Evolutionary conservation across 2,797 vertebrate genomes (phyloP).

Genomic region (Xenopus petersii): DNA sequence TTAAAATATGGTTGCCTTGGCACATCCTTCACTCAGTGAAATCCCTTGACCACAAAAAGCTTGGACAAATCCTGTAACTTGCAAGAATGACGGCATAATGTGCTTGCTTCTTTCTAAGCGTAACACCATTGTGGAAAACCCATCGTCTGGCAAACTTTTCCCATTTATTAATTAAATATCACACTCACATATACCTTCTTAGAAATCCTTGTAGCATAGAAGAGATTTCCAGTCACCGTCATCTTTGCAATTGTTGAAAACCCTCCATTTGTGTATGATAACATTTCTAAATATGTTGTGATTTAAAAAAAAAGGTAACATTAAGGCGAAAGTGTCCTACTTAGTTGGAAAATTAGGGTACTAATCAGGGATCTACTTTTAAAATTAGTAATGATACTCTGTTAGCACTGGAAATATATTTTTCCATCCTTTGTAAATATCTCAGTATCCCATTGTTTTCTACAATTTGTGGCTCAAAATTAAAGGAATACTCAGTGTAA

Average conservation of each 20-base stretch:
- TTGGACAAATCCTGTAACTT: slow-evolving; percentile 53
- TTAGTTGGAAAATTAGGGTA: neutral
- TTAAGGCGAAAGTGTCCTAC: neutral
- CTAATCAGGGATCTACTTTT: slow-evolving; percentile 4
- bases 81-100: slow-evolving; percentile 56
- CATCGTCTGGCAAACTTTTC: slow-evolving; percentile 1
- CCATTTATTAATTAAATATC: neutral
- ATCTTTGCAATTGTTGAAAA: neutral
- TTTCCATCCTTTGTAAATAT: slow-evolving; percentile 2
- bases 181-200: neutral
- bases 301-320: neutral
- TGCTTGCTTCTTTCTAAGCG: slow-evolving; percentile 61
- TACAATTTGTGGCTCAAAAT: no score
- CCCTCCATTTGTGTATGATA: neutral
- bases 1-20: slow-evolving; percentile 23
- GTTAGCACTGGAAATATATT: slow-evolving; percentile 3
- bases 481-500: neutral
- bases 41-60: slow-evolving; percentile 50
- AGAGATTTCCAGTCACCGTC: neutral
- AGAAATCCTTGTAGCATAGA: neutral
- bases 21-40: slow-evolving; percentile 29
- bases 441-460: neutral
- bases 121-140: slow-evolving; percentile 44
- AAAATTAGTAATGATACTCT: neutral
- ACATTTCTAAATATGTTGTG: neutral